Percentiles rank a stretch among this genome's conserved stretches.
Conservation (phyloP, 2,797 vertebrate genomes). For the Chrosomus eos region DNA sequence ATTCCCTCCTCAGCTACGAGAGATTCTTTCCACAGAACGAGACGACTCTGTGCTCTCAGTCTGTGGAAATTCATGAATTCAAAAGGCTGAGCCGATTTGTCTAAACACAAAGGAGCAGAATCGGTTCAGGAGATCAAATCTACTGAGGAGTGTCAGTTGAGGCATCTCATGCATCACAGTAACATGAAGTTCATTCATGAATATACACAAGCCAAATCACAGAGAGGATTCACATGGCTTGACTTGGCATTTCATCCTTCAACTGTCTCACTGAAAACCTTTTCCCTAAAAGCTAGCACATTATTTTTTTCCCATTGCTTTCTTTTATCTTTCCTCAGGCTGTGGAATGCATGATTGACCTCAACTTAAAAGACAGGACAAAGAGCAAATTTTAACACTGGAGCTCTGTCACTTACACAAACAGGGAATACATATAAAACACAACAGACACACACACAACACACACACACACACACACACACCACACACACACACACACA, state of each 20-base stretch:
- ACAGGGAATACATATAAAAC: background rate
- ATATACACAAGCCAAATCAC: slow-evolving; percentile 67
- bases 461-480: background rate
- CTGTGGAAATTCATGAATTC: slow-evolving; percentile 62
- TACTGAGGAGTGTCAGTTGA: slow-evolving; percentile 66
- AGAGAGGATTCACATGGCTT: slow-evolving; percentile 73
- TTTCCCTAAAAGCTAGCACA: slow-evolving; percentile 62
- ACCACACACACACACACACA: background rate
- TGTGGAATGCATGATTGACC: slow-evolving; percentile 55
- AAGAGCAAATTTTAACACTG: slow-evolving; percentile 40
- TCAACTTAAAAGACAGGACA: slow-evolving; percentile 48
- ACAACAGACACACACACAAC: background rate
- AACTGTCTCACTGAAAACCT: slow-evolving; percentile 70
- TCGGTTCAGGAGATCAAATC: slow-evolving; percentile 65
- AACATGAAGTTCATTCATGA: slow-evolving; percentile 67
- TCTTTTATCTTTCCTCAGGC: slow-evolving; percentile 38
- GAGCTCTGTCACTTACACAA: slow-evolving; percentile 35
- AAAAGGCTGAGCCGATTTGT: slow-evolving; percentile 59
- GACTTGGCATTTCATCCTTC: slow-evolving; percentile 76
- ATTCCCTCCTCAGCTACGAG: slow-evolving; percentile 36
- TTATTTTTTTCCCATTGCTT: slow-evolving; percentile 36
- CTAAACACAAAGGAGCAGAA: slow-evolving; percentile 58
- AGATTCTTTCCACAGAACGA: slow-evolving; percentile 26
- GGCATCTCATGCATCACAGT: slow-evolving; percentile 64
- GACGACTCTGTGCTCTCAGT: slow-evolving; percentile 30